These are phyloP conservation scores for Aeoliscus strigatus DNA, from an alignment of 2,797 vertebrate genomes.

Conservation along the genomic window DNA sequence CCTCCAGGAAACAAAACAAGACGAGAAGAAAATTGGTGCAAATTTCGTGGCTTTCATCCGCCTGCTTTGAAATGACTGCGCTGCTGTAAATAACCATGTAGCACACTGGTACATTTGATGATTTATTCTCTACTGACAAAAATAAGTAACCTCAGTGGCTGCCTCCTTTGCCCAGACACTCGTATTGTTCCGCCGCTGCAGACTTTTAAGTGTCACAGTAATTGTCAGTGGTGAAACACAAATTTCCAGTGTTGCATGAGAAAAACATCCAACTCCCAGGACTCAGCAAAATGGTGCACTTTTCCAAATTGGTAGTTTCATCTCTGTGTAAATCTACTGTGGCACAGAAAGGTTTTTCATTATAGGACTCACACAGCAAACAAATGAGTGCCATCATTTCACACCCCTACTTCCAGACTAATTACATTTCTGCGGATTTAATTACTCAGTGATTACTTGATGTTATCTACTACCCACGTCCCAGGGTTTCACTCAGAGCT, in stretches of 20 bases:
- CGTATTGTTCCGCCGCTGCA: neutral
- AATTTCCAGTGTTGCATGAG: neutral
- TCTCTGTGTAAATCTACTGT: neutral
- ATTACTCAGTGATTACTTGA: conserved; percentile 1
- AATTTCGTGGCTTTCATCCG: neutral
- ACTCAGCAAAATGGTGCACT: no score
- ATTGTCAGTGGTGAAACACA: neutral
- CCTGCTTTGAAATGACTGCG: neutral
- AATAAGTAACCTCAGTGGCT: neutral
- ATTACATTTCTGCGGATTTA: neutral
- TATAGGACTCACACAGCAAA: no score
- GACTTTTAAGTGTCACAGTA: neutral
- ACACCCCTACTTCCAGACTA: neutral
- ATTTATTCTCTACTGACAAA: no score
- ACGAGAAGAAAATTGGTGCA: no score
- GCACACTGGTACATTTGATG: no score
- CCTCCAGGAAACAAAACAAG: neutral
- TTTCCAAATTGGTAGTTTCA: no score
- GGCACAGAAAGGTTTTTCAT: neutral
- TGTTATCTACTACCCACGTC: neutral
- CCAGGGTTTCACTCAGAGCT: conserved; percentile 1
- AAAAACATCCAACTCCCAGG: neutral
- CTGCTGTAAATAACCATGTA: neutral
- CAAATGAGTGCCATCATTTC: no score
- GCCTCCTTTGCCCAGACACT: no score